Percentiles rank a stretch among this genome's conserved stretches.
phyloP scores from a whole-genome alignment of 2,888 invertebrate genomes.

The Zaprionus lineosus region DNA sequence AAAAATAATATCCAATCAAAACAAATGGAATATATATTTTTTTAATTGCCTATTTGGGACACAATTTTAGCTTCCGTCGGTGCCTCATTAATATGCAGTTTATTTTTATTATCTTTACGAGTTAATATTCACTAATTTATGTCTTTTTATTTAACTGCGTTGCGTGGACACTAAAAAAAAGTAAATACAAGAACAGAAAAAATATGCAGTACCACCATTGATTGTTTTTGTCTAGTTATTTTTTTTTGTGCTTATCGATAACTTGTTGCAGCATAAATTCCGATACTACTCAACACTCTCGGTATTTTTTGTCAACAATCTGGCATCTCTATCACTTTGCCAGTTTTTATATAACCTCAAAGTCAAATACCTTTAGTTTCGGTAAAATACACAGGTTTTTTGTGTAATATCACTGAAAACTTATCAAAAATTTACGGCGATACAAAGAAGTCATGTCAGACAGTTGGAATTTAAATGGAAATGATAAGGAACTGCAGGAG shows the following conservation, averaged over 20 bases:
- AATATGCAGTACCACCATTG: conserved; percentile 37
- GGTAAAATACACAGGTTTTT: conserved; percentile 15
- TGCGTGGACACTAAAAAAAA: conserved; percentile 12
- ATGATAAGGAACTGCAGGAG: conserved; percentile 91
- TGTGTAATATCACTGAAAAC: conserved; percentile 47
- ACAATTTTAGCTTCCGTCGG: conserved; percentile 21
- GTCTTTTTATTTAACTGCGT: conserved; percentile 11
- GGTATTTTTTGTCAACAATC: conserved; percentile 16
- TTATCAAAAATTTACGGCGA: conserved; percentile 8
- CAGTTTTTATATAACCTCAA: conserved; percentile 61
- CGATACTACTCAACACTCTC: conserved; percentile 25
- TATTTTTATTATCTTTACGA: conserved; percentile 1
- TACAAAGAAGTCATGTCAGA: conserved; percentile 67
- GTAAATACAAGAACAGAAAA: conserved; percentile 34
- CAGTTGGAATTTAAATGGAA: conserved; percentile 79
- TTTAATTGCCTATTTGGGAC: conserved; percentile 40
- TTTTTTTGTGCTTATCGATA: conserved; percentile 35
- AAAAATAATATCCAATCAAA: conserved; percentile 12
- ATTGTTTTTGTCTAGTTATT: conserved; percentile 38
- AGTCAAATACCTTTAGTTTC: conserved; percentile 37
- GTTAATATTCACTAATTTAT: conserved; percentile 4
- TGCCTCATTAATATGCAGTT: conserved; percentile 43
- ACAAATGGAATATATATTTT: not conserved
- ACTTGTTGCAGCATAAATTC: conserved; percentile 39
- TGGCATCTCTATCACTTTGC: conserved; percentile 25